Percentiles rank a stretch among this genome's conserved stretches.
Evolutionary conservation across 1,140 invertebrate genomes (phyloP).

Genomic region (Mactra quadrangularis): DNA sequence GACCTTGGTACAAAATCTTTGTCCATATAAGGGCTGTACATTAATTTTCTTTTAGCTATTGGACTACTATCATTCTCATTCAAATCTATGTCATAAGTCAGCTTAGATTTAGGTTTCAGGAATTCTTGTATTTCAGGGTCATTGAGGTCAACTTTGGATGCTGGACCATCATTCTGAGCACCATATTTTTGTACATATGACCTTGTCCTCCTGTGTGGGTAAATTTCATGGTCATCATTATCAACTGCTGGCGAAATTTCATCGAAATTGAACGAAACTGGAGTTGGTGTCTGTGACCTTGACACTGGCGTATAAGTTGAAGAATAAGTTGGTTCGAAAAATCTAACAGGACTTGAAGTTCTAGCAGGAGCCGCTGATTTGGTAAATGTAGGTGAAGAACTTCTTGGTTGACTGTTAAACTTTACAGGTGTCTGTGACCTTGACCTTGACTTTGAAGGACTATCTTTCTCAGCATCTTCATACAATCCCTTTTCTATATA

Average conservation of each 20-base stretch:
- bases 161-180: conserved; percentile 44
- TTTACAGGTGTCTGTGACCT: conserved; percentile 58
- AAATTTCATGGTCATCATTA: conserved; percentile 73
- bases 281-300: conserved; percentile 46
- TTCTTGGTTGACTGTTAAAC: conserved; percentile 48
- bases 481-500: conserved; percentile 68
- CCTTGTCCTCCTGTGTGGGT: conserved; percentile 74
- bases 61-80: conserved; percentile 52
- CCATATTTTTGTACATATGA: conserved; percentile 67
- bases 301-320: conserved; percentile 32
- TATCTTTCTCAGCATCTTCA: conserved; percentile 57
- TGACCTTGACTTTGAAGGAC: conserved; percentile 38
- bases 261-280: conserved; percentile 63
- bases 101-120: conserved; percentile 61
- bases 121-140: conserved; percentile 73
- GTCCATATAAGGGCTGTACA: conserved; percentile 60
- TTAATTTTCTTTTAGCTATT: conserved; percentile 15
- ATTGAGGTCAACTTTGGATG: conserved; percentile 64
- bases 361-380: conserved; percentile 13
- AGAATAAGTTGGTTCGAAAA: conserved; percentile 31
- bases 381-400: conserved; percentile 40
- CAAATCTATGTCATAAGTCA: conserved; percentile 67
- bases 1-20: conserved; percentile 50
- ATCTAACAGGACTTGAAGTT: conserved; percentile 22
- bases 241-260: conserved; percentile 70